phyloP scores from a whole-genome alignment of 2,113 vertebrate species.

The Chinchilla lanigera region DNA sequence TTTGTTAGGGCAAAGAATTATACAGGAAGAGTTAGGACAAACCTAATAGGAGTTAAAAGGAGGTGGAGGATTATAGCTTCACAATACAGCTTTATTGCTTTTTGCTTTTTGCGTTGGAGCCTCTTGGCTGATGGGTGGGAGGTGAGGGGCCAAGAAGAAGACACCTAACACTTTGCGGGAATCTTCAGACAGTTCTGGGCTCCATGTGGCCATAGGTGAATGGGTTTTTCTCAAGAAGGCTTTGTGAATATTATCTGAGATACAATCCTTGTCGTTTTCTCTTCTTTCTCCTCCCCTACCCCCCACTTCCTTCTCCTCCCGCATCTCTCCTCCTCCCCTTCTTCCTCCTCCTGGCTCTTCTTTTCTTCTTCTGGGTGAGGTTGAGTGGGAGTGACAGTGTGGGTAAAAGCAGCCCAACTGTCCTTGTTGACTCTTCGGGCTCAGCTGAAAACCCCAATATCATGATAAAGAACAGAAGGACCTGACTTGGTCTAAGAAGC shows the following conservation, averaged over 20 bases:
- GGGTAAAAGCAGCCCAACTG: background rate
- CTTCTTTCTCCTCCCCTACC: background rate
- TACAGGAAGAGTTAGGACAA: background rate
- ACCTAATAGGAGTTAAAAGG: slow-evolving; percentile 1
- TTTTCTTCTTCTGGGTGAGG: background rate
- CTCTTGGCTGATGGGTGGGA: background rate
- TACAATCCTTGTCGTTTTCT: too few species aligned
- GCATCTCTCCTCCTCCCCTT: too few species aligned
- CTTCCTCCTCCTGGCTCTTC: background rate
- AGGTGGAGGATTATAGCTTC: background rate
- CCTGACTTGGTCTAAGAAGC: background rate
- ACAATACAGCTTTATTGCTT: background rate
- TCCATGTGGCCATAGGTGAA: background rate
- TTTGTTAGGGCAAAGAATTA: slow-evolving; percentile 30
- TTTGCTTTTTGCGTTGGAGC: background rate
- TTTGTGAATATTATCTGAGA: background rate
- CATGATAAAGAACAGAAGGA: background rate
- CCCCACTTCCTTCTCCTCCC: background rate
- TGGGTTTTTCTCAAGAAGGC: background rate
- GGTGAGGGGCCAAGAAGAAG: background rate
- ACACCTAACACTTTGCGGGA: rapidly evolving
- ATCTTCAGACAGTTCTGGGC: background rate
- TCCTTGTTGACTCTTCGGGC: background rate
- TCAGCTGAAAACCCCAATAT: background rate
- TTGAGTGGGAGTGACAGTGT: background rate